Conservation (phyloP, 2,888 invertebrate species). For the Prosopocoilus inquinatus region DNA sequence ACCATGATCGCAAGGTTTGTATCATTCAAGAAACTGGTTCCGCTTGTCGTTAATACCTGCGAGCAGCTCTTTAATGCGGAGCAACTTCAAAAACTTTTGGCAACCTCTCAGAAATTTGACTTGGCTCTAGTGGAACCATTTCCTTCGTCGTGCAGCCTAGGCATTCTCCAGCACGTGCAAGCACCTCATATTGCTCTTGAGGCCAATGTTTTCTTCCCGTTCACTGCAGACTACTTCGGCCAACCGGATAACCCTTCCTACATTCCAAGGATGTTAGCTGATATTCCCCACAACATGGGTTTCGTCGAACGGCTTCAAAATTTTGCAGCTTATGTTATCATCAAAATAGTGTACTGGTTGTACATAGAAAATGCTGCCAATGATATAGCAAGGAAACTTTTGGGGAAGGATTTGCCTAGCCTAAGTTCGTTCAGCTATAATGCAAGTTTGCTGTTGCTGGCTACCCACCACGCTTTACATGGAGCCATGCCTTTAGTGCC, state of each 20-base stretch:
- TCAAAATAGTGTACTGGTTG: neutral
- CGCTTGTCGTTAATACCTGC: slow-evolving; percentile 11
- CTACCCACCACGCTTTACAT: slow-evolving; percentile 51
- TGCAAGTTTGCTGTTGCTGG: slow-evolving; percentile 52
- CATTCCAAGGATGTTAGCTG: slow-evolving; percentile 50
- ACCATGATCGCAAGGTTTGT: slow-evolving; percentile 4
- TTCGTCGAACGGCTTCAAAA: slow-evolving; percentile 29
- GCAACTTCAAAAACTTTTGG: slow-evolving; percentile 44
- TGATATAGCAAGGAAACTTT: slow-evolving; percentile 21
- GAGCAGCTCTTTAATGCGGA: slow-evolving; percentile 33
- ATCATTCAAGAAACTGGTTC: neutral
- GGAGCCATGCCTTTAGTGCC: slow-evolving; percentile 51
- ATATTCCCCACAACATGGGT: slow-evolving; percentile 31
- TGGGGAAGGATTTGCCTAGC: slow-evolving; percentile 34
- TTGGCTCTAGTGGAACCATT: slow-evolving; percentile 66
- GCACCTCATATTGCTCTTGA: slow-evolving; percentile 57
- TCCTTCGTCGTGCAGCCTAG: slow-evolving; percentile 66
- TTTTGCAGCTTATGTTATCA: slow-evolving; percentile 14
- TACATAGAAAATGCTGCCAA: neutral
- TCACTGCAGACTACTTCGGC: slow-evolving; percentile 49
- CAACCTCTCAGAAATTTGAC: slow-evolving; percentile 57
- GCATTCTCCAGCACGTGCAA: slow-evolving; percentile 59
- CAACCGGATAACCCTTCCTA: slow-evolving; percentile 51
- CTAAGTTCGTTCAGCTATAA: slow-evolving; percentile 48
- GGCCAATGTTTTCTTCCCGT: slow-evolving; percentile 52